Base-by-base conservation (phyloP, 1,140 invertebrate genomes). In the Hetaerina americana region DNA sequence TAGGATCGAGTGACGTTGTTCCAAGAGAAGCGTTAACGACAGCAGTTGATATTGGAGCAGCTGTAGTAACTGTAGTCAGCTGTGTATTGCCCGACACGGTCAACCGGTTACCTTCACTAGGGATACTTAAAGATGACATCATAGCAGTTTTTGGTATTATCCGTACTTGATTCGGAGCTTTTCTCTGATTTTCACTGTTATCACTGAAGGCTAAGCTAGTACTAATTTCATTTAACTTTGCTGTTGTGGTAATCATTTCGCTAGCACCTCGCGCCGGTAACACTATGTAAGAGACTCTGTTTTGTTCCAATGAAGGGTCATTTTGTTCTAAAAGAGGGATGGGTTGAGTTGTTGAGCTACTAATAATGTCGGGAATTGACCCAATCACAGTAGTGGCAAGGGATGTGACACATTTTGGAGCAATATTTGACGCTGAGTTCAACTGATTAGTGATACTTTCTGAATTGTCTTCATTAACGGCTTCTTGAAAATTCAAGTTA, bases 251-350 rank as follows among this genome's bases (percentile, higher is more conserved):
- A 29, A 31, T 27, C 25, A 28, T 66, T 0, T 69, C 40, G 57
- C 18, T 28, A 22, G 72, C 15, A 49, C 66, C 70, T 66, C 31
- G 31, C 15, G 29, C 68, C 3, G 72, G 72, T 0, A 72, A 27
- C 70, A 72, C 31, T n/a, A 72, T 68, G 31, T 70, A 72, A 10
- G 72, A 72, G 25, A 72, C 69, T 31, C 70, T 72, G 5, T 68
- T 66, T 26, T 70, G 68, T 27, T 70, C 68, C 12, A 68, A 27
- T 24, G 72, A 1, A 70, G 27, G 40, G 26, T 26, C 26, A 26
- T 49, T 70, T 12, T 57, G 40, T 12, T 57, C 40, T 10, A 69
- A 24, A 18, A 49, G 31, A 22, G 72, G 69, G 6, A 70, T 26
- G 0, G 72, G 26, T 5, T 27, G 27, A 40, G 68, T 70, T 1